phyloP scores from a whole-genome alignment of 2,888 invertebrate genomes.

The Ceramica pisi region DNA sequence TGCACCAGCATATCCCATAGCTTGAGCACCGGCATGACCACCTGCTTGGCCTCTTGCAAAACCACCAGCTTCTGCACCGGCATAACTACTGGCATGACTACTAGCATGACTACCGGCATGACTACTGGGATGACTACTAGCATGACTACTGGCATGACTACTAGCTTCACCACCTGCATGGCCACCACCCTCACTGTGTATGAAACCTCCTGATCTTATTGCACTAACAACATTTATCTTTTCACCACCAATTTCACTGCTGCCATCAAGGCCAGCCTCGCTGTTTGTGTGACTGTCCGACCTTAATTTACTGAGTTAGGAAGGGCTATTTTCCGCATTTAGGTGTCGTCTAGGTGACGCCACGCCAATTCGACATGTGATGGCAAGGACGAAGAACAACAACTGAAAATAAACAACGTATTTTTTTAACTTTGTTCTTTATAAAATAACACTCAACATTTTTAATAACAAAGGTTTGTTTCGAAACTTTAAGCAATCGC shows the following conservation, averaged over 20 bases:
- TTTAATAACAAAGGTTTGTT: too few species aligned
- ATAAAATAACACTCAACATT: not conserved
- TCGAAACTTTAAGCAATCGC: not conserved
- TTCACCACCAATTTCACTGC: not conserved
- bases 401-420: conserved; percentile 38
- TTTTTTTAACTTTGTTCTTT: not conserved
- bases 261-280: not conserved
- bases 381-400: conserved; percentile 25
- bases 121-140: not conserved
- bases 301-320: not conserved
- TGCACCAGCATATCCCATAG: not conserved
- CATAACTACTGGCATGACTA: not conserved
- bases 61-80: not conserved
- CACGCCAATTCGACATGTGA: conserved; percentile 13
- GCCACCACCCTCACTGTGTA: conserved; percentile 5
- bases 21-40: not conserved
- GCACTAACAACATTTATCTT: not conserved
- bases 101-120: not conserved
- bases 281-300: conserved; percentile 2
- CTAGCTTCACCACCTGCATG: conserved; percentile 2
- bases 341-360: not conserved
- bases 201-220: conserved; percentile 17
- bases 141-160: conserved; percentile 1
- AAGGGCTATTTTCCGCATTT: not conserved
- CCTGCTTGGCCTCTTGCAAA: not conserved